A percentile compares a stretch with the other conserved stretches of the same genome.
phyloP scores from a whole-genome alignment of 2,113 vertebrate species.

The Isurus oxyrinchus region DNA sequence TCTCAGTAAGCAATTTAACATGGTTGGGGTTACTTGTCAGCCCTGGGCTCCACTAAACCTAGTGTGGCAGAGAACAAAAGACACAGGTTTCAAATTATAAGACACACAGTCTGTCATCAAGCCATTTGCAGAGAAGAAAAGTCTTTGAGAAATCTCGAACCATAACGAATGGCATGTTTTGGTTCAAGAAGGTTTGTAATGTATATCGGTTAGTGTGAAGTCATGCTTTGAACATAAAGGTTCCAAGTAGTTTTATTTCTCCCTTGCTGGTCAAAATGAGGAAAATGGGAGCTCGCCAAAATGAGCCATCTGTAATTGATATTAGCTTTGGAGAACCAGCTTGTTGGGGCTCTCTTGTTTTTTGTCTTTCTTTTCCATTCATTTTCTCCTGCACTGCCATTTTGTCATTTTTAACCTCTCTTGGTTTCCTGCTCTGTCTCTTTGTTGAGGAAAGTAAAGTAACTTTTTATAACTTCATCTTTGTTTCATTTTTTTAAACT shows the following conservation, averaged over 20 bases:
- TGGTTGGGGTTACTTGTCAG: slow-evolving; percentile 2
- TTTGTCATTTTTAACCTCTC: not conserved
- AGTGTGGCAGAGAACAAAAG: not conserved
- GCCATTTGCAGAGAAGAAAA: slow-evolving; percentile 4
- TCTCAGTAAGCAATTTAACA: not conserved
- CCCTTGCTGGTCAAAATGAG: not conserved
- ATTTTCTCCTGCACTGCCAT: not conserved
- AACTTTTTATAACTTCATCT: not conserved
- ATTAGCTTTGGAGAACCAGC: not conserved
- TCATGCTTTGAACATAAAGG: slow-evolving; percentile 19
- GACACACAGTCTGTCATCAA: slow-evolving; percentile 28
- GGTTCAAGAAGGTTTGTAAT: slow-evolving; percentile 26
- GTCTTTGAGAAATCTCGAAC: slow-evolving; percentile 8
- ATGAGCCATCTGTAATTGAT: not conserved
- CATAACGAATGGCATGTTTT: slow-evolving; percentile 12
- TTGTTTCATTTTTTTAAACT: not conserved
- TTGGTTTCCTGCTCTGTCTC: not conserved
- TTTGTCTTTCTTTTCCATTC: not conserved
- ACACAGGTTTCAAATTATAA: slow-evolving; percentile 27
- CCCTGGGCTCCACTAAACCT: slow-evolving; percentile 9
- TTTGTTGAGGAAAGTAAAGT: not conserved
- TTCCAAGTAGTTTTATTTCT: slow-evolving; percentile 10
- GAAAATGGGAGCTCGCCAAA: not conserved
- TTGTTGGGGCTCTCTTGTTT: not conserved
- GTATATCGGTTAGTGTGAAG: slow-evolving; percentile 28